Conservation (phyloP, 2,888 invertebrate genomes). For the Machimus rusticus region DNA sequence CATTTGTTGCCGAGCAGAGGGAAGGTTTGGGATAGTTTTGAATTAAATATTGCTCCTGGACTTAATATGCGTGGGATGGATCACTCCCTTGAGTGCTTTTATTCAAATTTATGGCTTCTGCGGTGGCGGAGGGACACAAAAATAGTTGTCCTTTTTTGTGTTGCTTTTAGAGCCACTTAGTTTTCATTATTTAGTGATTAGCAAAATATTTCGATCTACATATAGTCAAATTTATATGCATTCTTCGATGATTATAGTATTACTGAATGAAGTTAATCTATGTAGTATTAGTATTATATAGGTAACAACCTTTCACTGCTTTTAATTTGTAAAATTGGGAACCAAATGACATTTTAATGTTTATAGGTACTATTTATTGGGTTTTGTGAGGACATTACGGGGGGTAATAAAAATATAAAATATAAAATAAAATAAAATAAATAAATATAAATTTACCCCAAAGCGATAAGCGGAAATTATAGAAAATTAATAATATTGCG, state of each 20-base stretch:
- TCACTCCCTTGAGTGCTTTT: not conserved
- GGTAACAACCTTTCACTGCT: too few relatives aligned
- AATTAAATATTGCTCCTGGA: not conserved
- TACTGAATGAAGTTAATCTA: not conserved
- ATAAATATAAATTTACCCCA: too few relatives aligned
- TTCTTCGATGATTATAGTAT: too few relatives aligned
- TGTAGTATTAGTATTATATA: not conserved
- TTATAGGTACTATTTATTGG: too few relatives aligned
- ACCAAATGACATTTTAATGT: too few relatives aligned
- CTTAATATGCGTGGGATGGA: not conserved
- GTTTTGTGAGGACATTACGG: too few relatives aligned
- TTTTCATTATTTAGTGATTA: not conserved
- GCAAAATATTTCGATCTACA: not conserved
- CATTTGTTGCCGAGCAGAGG: not conserved
- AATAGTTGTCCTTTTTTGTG: not conserved
- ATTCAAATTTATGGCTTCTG: not conserved
- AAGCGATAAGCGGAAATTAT: too few relatives aligned
- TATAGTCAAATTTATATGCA: too few relatives aligned
- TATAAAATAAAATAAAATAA: too few relatives aligned
- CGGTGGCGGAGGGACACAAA: not conserved
- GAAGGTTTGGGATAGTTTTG: not conserved
- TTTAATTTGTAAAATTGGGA: too few relatives aligned
- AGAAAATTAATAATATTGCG: too few relatives aligned
- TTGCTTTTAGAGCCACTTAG: not conserved
- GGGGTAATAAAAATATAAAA: too few relatives aligned